Percentiles rank a stretch among this genome's conserved stretches.
phyloP scores from a whole-genome alignment of 2,888 invertebrate genomes.

The Drosophila borborema region DNA sequence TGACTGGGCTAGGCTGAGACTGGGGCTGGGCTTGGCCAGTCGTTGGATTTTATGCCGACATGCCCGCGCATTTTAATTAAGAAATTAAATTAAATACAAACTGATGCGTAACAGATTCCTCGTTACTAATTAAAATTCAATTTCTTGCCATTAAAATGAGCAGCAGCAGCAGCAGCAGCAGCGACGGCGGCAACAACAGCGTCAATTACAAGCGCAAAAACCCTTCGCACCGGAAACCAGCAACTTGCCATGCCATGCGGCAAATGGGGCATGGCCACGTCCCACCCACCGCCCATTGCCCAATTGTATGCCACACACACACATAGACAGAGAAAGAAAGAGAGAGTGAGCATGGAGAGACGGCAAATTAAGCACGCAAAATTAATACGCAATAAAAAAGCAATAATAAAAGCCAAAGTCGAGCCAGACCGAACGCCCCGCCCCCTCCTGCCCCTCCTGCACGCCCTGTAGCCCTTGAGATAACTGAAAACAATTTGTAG shows the following conservation, averaged over 20 bases:
- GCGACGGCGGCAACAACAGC: constrained; percentile 49
- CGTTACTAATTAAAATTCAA: constrained; percentile 81
- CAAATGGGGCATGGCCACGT: constrained; percentile 49
- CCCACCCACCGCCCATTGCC: constrained; percentile 14
- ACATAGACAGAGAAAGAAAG: background rate
- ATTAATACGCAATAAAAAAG: constrained; percentile 81
- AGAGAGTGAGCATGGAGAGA: constrained; percentile 1
- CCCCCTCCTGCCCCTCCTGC: too few relatives aligned
- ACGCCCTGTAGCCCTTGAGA: constrained; percentile 7
- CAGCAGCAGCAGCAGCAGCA: constrained; percentile 18
- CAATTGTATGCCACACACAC: constrained; percentile 1
- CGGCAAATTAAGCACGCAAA: constrained; percentile 79
- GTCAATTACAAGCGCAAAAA: constrained; percentile 68
- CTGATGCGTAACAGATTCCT: constrained; percentile 81
- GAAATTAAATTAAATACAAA: constrained; percentile 82
- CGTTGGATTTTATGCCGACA: constrained; percentile 74
- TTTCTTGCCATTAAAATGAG: constrained; percentile 81
- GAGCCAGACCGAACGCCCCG: constrained; percentile 7
- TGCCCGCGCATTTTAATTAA: constrained; percentile 80
- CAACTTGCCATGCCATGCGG: constrained; percentile 28
- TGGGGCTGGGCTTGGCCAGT: constrained; percentile 54
- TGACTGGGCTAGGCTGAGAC: constrained; percentile 42
- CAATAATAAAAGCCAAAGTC: constrained; percentile 72
- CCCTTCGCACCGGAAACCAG: constrained; percentile 65
- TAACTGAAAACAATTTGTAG: constrained; percentile 74